Conservation (phyloP, 2,113 vertebrate genomes). For the Eurystomus gularis region DNA sequence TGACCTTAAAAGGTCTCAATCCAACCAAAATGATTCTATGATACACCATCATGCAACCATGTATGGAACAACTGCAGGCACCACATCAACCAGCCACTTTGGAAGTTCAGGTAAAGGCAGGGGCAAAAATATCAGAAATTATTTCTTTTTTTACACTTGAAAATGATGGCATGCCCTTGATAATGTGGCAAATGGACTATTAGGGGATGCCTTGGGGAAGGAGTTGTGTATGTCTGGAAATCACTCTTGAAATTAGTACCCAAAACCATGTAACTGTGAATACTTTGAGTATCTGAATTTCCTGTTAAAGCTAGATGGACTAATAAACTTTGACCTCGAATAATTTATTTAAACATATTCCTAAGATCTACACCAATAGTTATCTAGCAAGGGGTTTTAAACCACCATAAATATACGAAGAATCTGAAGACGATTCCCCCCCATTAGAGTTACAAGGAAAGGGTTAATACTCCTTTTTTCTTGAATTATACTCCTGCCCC, state of each 20-base stretch:
- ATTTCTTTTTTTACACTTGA: background rate
- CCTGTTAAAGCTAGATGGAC: background rate
- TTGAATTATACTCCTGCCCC: background rate
- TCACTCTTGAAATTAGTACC: background rate
- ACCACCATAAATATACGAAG: background rate
- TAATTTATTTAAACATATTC: background rate
- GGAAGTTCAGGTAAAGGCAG: background rate
- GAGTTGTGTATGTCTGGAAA: rapidly evolving
- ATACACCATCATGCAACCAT: rapidly evolving
- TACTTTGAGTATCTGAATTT: background rate
- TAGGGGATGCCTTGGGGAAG: background rate
- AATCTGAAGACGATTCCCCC: background rate
- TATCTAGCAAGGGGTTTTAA: background rate
- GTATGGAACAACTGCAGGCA: background rate
- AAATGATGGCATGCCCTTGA: background rate
- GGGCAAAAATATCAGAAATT: background rate
- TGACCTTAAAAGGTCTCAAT: background rate
- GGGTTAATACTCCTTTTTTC: background rate
- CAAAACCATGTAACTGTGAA: background rate
- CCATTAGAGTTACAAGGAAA: background rate
- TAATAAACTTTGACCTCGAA: background rate
- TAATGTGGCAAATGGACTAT: background rate
- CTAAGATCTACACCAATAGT: background rate
- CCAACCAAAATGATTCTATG: background rate
- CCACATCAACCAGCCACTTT: no score